Evolutionary conservation across 2,113 vertebrate genomes (phyloP).

Genomic region (Eulemur rufifrons): DNA sequence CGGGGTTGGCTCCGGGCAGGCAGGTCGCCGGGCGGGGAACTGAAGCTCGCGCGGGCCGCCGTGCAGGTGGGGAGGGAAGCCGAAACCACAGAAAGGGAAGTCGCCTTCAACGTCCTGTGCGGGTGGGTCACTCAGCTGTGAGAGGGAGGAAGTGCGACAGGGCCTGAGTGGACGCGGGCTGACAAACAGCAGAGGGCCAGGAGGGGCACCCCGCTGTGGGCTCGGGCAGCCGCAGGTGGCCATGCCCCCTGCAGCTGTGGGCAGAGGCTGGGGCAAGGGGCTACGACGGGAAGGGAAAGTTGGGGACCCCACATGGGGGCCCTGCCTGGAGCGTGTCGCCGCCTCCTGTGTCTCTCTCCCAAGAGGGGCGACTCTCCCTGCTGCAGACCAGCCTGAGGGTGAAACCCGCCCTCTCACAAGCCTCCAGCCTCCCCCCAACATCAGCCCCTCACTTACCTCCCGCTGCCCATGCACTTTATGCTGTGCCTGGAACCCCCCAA

Average conservation of each 20-base stretch:
- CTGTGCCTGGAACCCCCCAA: too few species aligned
- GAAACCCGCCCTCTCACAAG: neutral
- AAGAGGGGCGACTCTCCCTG: rapidly evolving
- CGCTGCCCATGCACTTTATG: neutral
- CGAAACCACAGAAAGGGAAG: constrained; percentile 23
- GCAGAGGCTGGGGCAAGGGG: neutral
- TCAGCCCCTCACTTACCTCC: neutral
- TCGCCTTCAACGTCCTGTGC: neutral
- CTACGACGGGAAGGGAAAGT: neutral
- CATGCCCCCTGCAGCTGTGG: rapidly evolving
- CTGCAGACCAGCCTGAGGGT: neutral
- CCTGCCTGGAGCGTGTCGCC: neutral
- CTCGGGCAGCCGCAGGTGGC: neutral
- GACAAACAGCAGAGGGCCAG: neutral
- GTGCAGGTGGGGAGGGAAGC: rapidly evolving
- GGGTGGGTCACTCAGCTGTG: neutral
- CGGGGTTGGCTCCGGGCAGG: neutral
- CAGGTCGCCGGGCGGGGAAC: neutral
- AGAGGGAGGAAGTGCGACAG: neutral
- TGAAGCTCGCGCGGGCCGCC: neutral
- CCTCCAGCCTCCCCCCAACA: too few species aligned
- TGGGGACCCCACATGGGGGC: rapidly evolving
- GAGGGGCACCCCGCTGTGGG: neutral
- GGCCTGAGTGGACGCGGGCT: neutral
- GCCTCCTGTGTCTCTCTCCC: neutral